These are phyloP conservation scores for Aurelia aurita DNA, from an alignment of 30 jellyfish, hydroid and myxozoan genomes.

Conservation along the genomic window DNA sequence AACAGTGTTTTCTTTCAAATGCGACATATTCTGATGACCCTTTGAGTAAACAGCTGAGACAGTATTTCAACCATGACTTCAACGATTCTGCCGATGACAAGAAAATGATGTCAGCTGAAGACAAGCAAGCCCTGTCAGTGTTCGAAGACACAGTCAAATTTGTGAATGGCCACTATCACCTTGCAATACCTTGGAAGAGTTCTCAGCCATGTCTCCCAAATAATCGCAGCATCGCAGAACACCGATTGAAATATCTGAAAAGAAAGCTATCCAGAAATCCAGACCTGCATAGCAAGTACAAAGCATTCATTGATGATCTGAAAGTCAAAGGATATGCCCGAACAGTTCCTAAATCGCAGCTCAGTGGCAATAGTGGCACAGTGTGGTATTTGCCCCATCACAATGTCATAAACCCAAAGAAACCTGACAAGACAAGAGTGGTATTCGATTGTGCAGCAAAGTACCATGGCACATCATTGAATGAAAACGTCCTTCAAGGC, in stretches of 20 bases:
- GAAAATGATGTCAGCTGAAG: constrained; percentile 39
- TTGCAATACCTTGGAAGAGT: constrained; percentile 57
- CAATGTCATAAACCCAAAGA: constrained; percentile 63
- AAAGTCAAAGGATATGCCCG: neutral
- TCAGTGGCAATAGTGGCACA: neutral
- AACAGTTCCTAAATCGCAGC: constrained; percentile 2
- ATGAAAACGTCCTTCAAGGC: constrained; percentile 70
- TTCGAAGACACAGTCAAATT: constrained; percentile 34
- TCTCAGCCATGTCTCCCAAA: constrained; percentile 31
- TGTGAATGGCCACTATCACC: constrained; percentile 51
- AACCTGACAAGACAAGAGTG: constrained; percentile 68
- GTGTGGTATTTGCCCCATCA: constrained; percentile 85
- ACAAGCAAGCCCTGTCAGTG: constrained; percentile 10
- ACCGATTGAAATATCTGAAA: constrained; percentile 4
- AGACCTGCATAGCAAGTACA: constrained; percentile 14
- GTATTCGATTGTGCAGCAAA: constrained; percentile 81
- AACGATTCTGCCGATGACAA: constrained; percentile 1
- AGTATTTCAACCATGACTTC: constrained; percentile 51
- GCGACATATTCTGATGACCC: neutral
- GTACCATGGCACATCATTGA: constrained; percentile 58
- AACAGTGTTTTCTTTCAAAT: neutral
- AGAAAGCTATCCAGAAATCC: neutral
- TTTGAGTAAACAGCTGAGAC: constrained; percentile 25
- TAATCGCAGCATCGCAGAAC: constrained; percentile 30
- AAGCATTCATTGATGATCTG: neutral